Evolutionary conservation across 2,888 invertebrate species (phyloP).

Genomic region (Drosophila birchii): DNA sequence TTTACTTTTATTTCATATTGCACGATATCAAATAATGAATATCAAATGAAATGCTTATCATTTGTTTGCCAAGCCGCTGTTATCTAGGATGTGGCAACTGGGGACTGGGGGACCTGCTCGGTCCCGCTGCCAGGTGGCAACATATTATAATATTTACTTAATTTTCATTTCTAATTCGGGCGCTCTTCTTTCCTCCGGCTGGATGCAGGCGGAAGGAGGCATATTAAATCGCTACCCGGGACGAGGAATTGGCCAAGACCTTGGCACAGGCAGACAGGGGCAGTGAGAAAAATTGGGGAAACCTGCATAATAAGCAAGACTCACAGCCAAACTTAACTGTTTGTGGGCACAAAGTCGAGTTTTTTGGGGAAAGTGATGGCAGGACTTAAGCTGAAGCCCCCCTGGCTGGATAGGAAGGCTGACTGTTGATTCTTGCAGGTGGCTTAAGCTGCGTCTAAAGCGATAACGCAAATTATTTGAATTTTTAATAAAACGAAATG

Average conservation of each 20-base stretch:
- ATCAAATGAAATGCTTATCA: constrained; percentile 82
- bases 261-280: constrained; percentile 42
- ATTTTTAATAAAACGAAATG: constrained; percentile 81
- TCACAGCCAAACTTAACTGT: constrained; percentile 62
- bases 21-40: constrained; percentile 79
- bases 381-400: constrained; percentile 5
- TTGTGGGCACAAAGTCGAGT: constrained; percentile 38
- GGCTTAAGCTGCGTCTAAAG: constrained; percentile 74
- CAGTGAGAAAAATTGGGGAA: constrained; percentile 35
- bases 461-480: constrained; percentile 80
- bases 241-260: constrained; percentile 12
- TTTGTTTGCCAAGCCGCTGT: constrained; percentile 73
- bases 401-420: constrained; percentile 13
- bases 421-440: constrained; percentile 58
- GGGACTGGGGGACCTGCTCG: not conserved
- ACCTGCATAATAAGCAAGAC: constrained; percentile 74
- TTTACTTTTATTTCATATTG: constrained; percentile 79
- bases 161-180: constrained; percentile 76
- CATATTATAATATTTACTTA: constrained; percentile 81
- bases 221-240: constrained; percentile 16
- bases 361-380: constrained; percentile 23
- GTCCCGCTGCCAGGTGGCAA: constrained; percentile 54
- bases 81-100: constrained; percentile 30
- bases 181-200: not conserved
- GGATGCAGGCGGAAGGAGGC: not conserved